These are phyloP conservation scores for Lagopus muta DNA, from an alignment of 2,113 vertebrate species.

Conservation along the genomic window DNA sequence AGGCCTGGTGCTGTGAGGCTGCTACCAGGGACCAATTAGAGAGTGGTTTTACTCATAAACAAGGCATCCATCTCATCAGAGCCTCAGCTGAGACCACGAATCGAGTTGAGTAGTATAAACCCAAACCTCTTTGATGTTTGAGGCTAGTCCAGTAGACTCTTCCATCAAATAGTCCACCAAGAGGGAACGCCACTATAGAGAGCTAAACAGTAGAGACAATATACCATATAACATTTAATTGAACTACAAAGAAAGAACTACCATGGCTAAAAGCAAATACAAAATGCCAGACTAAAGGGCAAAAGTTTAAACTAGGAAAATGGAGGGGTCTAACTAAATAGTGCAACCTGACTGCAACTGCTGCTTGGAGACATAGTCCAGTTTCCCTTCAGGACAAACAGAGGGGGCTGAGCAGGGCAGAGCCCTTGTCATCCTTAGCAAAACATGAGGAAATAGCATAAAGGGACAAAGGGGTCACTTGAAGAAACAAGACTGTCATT, in stretches of 20 bases:
- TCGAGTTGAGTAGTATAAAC: constrained; percentile 43
- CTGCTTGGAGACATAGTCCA: constrained; percentile 40
- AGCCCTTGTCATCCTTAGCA: constrained; percentile 66
- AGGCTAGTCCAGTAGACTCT: not conserved
- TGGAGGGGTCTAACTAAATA: constrained; percentile 35
- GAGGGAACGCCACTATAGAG: constrained; percentile 27
- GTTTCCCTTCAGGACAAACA: constrained; percentile 37
- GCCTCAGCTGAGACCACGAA: not conserved
- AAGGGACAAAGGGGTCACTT: constrained; percentile 75
- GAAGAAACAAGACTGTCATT: constrained; percentile 79
- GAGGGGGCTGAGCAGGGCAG: constrained; percentile 36
- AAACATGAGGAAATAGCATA: constrained; percentile 67
- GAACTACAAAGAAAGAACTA: constrained; percentile 44
- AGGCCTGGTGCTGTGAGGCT: not conserved
- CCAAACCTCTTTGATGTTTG: constrained; percentile 38
- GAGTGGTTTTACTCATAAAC: not conserved
- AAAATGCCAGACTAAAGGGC: constrained; percentile 33
- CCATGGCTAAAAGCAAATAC: constrained; percentile 65
- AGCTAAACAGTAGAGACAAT: constrained; percentile 48
- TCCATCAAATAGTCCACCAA: constrained; percentile 36
- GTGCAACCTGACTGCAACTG: constrained; percentile 56
- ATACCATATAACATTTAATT: constrained; percentile 68
- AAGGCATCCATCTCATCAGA: constrained; percentile 21
- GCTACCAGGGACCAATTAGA: not conserved
- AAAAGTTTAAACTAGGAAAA: constrained; percentile 1